Percentiles rank a stretch among this genome's conserved stretches.
These are phyloP conservation scores for Spea hammondii DNA, from an alignment of 2,797 vertebrate genomes.

Conservation along the genomic window DNA sequence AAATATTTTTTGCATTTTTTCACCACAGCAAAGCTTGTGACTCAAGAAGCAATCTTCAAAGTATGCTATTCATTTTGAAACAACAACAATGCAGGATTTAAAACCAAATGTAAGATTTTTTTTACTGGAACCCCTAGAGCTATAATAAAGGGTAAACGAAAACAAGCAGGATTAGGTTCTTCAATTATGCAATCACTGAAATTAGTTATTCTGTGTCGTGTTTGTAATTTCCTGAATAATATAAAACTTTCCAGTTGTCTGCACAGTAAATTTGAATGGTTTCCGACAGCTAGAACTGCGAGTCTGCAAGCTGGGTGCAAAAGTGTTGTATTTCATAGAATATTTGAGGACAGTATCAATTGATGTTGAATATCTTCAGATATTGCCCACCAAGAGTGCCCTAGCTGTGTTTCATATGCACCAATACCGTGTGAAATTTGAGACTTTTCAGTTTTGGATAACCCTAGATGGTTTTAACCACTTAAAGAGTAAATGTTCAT, in stretches of 20 bases:
- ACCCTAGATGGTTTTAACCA: not conserved
- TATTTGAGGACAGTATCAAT: not conserved
- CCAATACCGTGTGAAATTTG: not conserved
- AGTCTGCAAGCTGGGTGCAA: conserved; percentile 4
- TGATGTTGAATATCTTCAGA: not conserved
- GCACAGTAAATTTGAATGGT: not conserved
- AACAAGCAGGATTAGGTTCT: not conserved
- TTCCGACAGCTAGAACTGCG: conserved; percentile 2
- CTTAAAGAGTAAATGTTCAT: not conserved
- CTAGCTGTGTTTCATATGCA: conserved; percentile 2
- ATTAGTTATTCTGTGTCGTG: not conserved
- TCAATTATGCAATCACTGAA: not conserved
- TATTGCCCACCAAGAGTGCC: not conserved
- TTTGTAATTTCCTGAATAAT: too few species aligned
- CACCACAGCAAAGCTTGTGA: too few species aligned
- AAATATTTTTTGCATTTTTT: too few species aligned
- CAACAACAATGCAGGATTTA: too few species aligned
- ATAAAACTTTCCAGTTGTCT: too few species aligned
- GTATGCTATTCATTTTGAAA: too few species aligned
- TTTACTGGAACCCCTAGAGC: not conserved
- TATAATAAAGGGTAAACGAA: not conserved
- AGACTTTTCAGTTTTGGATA: conserved; percentile 9
- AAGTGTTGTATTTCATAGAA: not conserved
- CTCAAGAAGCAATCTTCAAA: too few species aligned
- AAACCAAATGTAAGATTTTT: too few species aligned